These are phyloP conservation scores for Dioctria linearis DNA, from an alignment of 2,888 invertebrate genomes.

Conservation along the genomic window DNA sequence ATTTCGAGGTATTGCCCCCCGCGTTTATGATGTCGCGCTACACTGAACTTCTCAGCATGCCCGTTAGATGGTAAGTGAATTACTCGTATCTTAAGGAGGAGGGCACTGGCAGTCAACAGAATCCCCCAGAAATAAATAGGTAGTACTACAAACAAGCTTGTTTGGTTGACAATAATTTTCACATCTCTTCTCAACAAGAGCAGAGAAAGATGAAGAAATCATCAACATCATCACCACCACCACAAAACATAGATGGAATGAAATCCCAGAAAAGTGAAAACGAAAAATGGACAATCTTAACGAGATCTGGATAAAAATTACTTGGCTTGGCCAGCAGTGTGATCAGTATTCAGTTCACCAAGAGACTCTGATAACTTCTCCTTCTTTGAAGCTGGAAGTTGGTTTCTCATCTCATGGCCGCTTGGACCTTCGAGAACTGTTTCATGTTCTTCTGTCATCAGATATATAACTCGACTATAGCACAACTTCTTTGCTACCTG, in stretches of 20 bases:
- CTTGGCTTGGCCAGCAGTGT: constrained; percentile 8
- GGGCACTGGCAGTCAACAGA: background rate
- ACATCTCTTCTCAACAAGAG: background rate
- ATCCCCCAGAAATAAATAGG: background rate
- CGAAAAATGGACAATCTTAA: constrained; percentile 19
- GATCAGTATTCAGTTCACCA: background rate
- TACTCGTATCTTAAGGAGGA: background rate
- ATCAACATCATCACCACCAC: constrained; percentile 3
- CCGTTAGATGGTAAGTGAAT: constrained; percentile 1
- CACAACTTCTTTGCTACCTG: background rate
- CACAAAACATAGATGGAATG: background rate
- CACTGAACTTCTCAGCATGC: constrained; percentile 1
- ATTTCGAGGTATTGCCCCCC: background rate
- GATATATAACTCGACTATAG: background rate
- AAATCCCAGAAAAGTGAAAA: constrained; percentile 20
- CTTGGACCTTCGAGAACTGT: constrained; percentile 26
- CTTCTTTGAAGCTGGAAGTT: background rate
- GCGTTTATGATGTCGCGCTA: constrained; percentile 16
- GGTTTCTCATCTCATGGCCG: background rate
- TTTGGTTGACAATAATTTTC: background rate
- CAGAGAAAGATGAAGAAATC: constrained; percentile 18
- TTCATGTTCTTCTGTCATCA: constrained; percentile 33
- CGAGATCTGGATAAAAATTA: constrained; percentile 12
- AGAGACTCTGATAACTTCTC: background rate
- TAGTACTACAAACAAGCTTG: constrained; percentile 11